Conservation (phyloP, 2,888 invertebrate species). For the Gryllus longicercus region DNA sequence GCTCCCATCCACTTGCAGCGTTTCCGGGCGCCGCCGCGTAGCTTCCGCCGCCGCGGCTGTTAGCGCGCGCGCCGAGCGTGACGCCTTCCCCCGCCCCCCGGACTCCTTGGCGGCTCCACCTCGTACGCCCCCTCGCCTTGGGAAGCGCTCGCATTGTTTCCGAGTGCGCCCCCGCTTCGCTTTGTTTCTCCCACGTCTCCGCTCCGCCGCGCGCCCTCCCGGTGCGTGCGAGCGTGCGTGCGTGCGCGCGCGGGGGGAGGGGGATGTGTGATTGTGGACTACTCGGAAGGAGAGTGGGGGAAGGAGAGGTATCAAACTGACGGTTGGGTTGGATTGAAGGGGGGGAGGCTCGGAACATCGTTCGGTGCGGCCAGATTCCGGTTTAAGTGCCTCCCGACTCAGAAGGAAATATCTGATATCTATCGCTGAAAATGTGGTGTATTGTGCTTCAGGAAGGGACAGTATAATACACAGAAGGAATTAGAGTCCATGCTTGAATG, state of each 20-base stretch:
- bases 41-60: constrained; percentile 10
- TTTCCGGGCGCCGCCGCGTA: neutral
- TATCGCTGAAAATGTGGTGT: too few relatives aligned
- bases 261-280: too few relatives aligned
- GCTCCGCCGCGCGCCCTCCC: neutral
- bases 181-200: constrained; percentile 7
- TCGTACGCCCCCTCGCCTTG: neutral
- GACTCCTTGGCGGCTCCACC: neutral
- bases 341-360: too few relatives aligned
- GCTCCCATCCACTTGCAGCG: constrained; percentile 5
- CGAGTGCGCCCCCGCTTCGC: neutral
- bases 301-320: too few relatives aligned
- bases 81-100: neutral
- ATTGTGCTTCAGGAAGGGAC: too few relatives aligned
- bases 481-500: too few relatives aligned
- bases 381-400: too few relatives aligned
- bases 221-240: neutral
- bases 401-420: too few relatives aligned
- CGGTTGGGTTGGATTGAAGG: too few relatives aligned
- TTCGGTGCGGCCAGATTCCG: too few relatives aligned
- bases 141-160: constrained; percentile 17
- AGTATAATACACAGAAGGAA: too few relatives aligned
- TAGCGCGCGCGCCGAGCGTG: neutral
- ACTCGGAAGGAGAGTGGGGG: too few relatives aligned
- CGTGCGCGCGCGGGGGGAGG: neutral